Conservation (phyloP, 2,113 vertebrate species). For the Anser cygnoides region DNA sequence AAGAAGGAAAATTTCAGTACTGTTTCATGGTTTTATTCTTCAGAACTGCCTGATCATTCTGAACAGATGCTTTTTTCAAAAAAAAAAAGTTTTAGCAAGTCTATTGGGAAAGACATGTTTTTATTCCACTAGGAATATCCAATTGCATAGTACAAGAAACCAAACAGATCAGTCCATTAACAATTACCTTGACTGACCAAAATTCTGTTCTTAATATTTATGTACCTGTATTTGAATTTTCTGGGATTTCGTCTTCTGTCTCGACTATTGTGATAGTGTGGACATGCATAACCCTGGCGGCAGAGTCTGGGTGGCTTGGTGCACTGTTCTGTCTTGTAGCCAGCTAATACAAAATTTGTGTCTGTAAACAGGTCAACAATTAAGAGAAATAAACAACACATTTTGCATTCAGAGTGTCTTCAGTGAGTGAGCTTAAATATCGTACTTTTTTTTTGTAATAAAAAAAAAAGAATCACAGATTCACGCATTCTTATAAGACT, state of each 20-base stretch:
- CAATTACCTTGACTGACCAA: neutral
- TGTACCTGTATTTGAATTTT: constrained; percentile 90
- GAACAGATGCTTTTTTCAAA: neutral
- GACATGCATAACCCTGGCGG: constrained; percentile 93
- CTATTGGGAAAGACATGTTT: neutral
- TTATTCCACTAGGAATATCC: neutral
- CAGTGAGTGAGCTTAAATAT: neutral
- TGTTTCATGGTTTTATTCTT: neutral
- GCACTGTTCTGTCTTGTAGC: constrained; percentile 94
- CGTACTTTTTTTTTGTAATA: neutral
- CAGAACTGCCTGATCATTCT: neutral
- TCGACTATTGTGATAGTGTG: constrained; percentile 91
- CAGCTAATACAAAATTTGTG: constrained; percentile 90
- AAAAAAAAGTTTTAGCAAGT: neutral
- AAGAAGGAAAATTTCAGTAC: neutral
- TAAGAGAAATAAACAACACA: neutral
- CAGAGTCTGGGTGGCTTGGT: constrained; percentile 91
- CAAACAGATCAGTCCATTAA: neutral
- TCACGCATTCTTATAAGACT: neutral
- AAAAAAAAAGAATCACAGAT: neutral
- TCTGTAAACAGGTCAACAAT: constrained; percentile 76
- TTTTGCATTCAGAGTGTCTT: neutral
- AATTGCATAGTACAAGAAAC: neutral
- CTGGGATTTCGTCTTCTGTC: constrained; percentile 89
- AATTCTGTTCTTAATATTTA: neutral